Conservation (phyloP, 2,797 vertebrate genomes). For the Sylvia borin region DNA sequence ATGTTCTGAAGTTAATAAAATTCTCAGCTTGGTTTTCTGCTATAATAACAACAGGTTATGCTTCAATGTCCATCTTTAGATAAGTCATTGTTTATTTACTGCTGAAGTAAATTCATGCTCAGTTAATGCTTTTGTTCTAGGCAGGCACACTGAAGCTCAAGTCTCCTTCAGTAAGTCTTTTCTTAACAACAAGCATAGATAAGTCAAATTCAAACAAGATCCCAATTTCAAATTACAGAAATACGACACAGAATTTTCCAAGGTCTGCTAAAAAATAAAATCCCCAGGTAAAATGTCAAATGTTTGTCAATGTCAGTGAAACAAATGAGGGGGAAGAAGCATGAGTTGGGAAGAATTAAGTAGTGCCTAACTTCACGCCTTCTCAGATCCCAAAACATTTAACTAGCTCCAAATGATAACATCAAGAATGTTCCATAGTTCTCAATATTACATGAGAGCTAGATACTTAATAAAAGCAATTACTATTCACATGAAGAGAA, state of each 20-base stretch:
- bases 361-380: not conserved
- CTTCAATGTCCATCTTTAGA: not conserved
- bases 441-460: not conserved
- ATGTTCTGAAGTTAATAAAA: not conserved
- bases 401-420: not conserved
- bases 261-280: not conserved
- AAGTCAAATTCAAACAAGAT: not conserved
- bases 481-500: not conserved
- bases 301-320: not conserved
- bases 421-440: not conserved
- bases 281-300: not conserved
- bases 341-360: not conserved
- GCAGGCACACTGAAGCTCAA: not conserved
- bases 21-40: not conserved
- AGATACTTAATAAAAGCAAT: not conserved
- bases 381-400: not conserved
- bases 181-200: not conserved
- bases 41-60: not conserved
- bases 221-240: not conserved
- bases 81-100: not conserved
- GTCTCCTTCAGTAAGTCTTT: not conserved
- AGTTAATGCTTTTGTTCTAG: not conserved
- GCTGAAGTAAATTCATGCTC: not conserved
- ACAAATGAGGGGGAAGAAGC: not conserved
- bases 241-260: not conserved